Conservation (phyloP, 30 jellyfish, hydroid and myxozoan species). For the Aurelia sp. region DNA sequence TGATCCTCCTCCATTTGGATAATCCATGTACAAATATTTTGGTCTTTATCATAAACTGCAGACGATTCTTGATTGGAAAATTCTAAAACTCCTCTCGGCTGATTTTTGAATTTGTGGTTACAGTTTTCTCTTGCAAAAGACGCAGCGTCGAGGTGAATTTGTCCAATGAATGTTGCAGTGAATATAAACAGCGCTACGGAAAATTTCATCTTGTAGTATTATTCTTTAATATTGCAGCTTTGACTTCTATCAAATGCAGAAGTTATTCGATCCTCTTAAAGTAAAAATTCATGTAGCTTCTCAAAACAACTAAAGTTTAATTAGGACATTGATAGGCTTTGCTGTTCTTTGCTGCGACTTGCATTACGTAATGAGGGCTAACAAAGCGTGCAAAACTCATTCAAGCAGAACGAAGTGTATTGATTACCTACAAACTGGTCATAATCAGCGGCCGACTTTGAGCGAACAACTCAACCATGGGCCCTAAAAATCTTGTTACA, state of each 20-base stretch:
- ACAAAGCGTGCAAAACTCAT: conserved; percentile 44
- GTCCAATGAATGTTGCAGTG: not conserved
- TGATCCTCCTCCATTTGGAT: conserved; percentile 66
- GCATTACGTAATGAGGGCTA: conserved; percentile 55
- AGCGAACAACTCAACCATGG: no score
- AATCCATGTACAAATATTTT: conserved; percentile 52
- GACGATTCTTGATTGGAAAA: conserved; percentile 1
- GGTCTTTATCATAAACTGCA: not conserved
- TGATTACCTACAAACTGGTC: conserved; percentile 1
- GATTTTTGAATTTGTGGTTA: conserved; percentile 4
- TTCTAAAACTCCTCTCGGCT: not conserved
- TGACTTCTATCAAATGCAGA: no score
- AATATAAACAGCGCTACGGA: not conserved
- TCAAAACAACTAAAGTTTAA: no score
- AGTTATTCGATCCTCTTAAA: no score
- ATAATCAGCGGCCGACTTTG: no score
- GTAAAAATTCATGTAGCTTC: no score
- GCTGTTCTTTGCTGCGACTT: conserved; percentile 48
- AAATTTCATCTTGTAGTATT: not conserved
- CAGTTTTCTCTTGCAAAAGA: not conserved
- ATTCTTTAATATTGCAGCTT: no score
- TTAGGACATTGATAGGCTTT: no score
- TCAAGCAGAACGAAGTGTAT: conserved; percentile 3
- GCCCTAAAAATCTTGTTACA: no score
- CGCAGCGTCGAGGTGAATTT: not conserved